Conservation (phyloP, 53 echinoderm and acorn worm genomes). For the Luidia sarsii region DNA sequence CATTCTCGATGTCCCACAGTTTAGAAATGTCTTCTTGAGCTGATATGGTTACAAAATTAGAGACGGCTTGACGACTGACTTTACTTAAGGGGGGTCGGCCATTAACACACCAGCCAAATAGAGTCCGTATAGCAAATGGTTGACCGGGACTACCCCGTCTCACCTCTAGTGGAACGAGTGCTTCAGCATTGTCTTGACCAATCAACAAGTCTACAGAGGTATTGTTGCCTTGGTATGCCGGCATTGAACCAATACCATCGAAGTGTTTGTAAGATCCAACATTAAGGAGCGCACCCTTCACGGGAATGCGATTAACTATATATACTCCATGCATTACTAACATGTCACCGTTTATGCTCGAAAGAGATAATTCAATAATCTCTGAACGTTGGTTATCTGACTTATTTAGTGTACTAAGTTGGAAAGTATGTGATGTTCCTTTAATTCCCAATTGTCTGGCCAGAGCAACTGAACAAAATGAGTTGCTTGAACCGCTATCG, state of each 20-base stretch:
- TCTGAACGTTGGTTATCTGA: conserved; percentile 20
- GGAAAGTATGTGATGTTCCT: background rate
- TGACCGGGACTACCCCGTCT: conserved; percentile 40
- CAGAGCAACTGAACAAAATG: background rate
- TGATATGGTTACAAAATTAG: conserved; percentile 39
- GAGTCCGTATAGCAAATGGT: conserved; percentile 54
- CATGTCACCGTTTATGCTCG: conserved; percentile 1
- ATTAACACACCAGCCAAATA: conserved; percentile 60
- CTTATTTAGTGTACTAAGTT: conserved; percentile 52
- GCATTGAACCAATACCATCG: conserved; percentile 11
- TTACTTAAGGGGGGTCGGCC: conserved; percentile 20
- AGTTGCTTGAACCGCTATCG: background rate
- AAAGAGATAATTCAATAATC: conserved; percentile 27
- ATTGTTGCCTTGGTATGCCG: conserved; percentile 27
- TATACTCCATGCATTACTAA: conserved; percentile 27
- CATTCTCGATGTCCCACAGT: conserved; percentile 53
- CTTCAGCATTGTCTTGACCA: conserved; percentile 52
- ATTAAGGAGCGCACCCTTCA: conserved; percentile 28
- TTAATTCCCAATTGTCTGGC: background rate
- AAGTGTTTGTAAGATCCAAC: conserved; percentile 7
- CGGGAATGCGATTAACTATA: conserved; percentile 53
- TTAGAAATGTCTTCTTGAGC: conserved; percentile 31
- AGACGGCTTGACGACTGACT: conserved; percentile 41
- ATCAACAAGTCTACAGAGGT: conserved; percentile 44
- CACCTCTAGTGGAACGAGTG: conserved; percentile 59